Evolutionary conservation across 2,888 invertebrate genomes (phyloP), one percentile per base, ranked within the genome.

Genomic region (Heliconius hortense): DNA sequence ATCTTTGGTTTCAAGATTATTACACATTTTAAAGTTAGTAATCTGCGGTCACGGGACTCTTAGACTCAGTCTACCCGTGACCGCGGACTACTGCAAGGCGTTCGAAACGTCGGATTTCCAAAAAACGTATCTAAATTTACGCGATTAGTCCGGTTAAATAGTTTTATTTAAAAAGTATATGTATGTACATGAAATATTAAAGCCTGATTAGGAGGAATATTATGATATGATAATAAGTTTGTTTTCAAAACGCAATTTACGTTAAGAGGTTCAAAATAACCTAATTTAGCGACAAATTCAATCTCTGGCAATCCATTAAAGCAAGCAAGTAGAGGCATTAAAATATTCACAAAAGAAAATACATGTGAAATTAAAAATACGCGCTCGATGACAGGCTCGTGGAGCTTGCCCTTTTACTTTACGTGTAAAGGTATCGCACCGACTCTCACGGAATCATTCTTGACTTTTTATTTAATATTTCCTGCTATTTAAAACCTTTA

Each of bases 281-380:
- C 80, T 85, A 84, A 88, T 89, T 84, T 84, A 79, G 78, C 77
- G 79, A 62, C 80, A 86, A 83, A 83, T 87, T 84, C 84, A 74
- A 86, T 88, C 86, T 87, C 83, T 82, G 82, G 79, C 81, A 80
- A 82, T 81, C 86, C 87, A 86, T 89, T 87, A 85, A 76, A 83
- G 79, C 28, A 28, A 28, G 81, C 82, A 83, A 84, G 80, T 79
- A 83, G 74, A 79, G 80, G 76, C 78, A 85, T 88, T n/a, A 79
- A 84, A 88, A 86, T 85, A 88, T 88, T 87, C 83, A 87, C 80
- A 81, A 81, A 81, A 81, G 74, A 78, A 79, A 82, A 84, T 82
- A 84, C 81, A 81, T 77, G 77, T 78, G 76, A 80, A 79, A 79
- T 74, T 62, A 28, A 48, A 39, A 56, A 75, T 67, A 67, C 31